These are phyloP conservation scores for Nudaria mundana DNA, from an alignment of 2,888 invertebrate genomes.

Conservation along the genomic window DNA sequence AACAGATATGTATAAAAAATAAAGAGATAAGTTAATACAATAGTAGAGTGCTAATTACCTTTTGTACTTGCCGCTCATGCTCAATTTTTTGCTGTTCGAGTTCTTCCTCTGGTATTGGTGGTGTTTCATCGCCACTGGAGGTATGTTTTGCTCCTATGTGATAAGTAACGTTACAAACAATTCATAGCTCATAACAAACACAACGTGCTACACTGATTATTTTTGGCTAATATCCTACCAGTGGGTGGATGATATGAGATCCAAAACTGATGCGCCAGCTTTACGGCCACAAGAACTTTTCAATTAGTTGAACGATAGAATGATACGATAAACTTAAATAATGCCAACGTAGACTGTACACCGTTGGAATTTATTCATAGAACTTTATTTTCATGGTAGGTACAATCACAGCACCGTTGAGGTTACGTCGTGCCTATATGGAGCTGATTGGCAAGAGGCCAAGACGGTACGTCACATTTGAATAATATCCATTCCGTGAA, in stretches of 20 bases:
- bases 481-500: conserved; percentile 5
- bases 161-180: conserved; percentile 11
- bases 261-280: conserved; percentile 94
- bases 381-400: conserved; percentile 70
- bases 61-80: conserved; percentile 83
- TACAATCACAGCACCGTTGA: conserved; percentile 42
- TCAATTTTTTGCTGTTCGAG: conserved; percentile 83
- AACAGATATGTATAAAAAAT: too few relatives aligned
- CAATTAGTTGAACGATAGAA: conserved; percentile 13
- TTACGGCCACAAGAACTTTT: conserved; percentile 39
- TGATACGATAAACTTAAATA: conserved; percentile 25
- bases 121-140: conserved; percentile 78
- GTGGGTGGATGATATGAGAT: conserved; percentile 91
- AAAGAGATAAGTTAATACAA: too few relatives aligned
- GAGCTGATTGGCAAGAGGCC: conserved; percentile 56
- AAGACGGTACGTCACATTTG: conserved; percentile 31
- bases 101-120: conserved; percentile 72
- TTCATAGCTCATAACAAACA: conserved; percentile 10
- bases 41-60: conserved; percentile 49
- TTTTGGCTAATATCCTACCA: conserved; percentile 61
- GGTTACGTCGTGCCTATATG: conserved; percentile 47
- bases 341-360: conserved; percentile 42
- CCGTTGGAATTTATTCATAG: conserved; percentile 70
- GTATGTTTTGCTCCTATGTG: conserved; percentile 67
- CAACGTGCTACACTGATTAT: background rate